Base-by-base conservation (phyloP, 2,888 invertebrate species). In the Melangyna quadrimaculata region DNA sequence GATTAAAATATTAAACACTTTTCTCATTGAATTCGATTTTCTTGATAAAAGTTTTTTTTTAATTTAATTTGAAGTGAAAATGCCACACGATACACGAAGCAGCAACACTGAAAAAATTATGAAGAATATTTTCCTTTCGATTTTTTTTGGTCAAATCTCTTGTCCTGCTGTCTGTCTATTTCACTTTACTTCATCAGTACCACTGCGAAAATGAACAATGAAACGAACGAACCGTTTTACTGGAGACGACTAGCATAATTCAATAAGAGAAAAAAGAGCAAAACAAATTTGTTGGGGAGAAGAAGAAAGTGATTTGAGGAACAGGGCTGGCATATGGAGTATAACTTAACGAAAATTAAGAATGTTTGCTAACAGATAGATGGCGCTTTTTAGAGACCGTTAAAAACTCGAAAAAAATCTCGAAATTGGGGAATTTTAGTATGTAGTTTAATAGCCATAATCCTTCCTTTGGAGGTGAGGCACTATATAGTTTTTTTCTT, bases 161-260 rank as follows among this genome's bases (percentile, higher is more conserved):
- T 71, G 51, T 35, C 61, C 40, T 61, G 59, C 61, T 72, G 40
- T 48, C 70, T 53, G 53, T 53, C 19, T 69, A 81, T 73, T 73
- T 67, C 65, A 77, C 80, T 75, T 77, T 48, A 75, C 71, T 71
- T 67, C 74, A 61, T 43, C 32, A 69, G 45, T 80, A 69, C 48
- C 67, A 80, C 48, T 77, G 65, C 70, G 77, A 86, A 74, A 78
- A 63, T 86, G 86, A 81, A 86, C 29, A n/a, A 65, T 37, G 81
- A 86, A 80, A 29, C 81, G 72, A 86, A 78, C 86, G 77, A 77
- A 77, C 78, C 86, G 86, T 86, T 81, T 81, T 70, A 73, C 86
- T 86, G 78, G 80, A 86, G 86, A 86, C 86, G 65, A 78, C 86
- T 81, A 78, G 45, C 24, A 27, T 73, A 81, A 48, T 73, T 73